Percentiles rank a stretch among this genome's conserved stretches.
These are phyloP conservation scores for Perccottus glenii DNA, from an alignment of 2,113 vertebrate species.

Conservation along the genomic window DNA sequence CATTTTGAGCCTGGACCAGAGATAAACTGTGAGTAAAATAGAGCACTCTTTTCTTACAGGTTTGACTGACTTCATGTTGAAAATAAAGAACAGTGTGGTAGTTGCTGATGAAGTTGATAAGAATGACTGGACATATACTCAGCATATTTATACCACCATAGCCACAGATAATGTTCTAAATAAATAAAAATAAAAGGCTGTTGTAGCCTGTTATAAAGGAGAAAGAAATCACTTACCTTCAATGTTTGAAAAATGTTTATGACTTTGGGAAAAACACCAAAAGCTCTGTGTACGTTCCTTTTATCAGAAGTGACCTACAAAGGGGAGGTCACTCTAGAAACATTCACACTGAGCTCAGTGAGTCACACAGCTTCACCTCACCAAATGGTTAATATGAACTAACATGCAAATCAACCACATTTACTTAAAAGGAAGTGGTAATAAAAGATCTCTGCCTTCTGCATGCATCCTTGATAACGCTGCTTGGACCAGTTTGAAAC, in stretches of 20 bases:
- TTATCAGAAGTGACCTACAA: background rate
- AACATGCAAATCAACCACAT: conserved; percentile 57
- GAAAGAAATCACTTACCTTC: background rate
- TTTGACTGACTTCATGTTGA: background rate
- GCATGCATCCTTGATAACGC: background rate
- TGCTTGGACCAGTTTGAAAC: no score
- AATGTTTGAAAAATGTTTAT: background rate
- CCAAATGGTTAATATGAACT: conserved; percentile 28
- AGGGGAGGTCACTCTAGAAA: conserved; percentile 2
- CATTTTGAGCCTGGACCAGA: conserved; percentile 31
- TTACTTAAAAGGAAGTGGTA: background rate
- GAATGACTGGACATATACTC: no score
- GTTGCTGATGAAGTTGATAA: no score
- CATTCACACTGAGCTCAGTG: background rate
- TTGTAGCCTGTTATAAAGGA: no score
- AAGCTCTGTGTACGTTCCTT: background rate
- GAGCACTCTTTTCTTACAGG: background rate
- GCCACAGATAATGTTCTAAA: no score
- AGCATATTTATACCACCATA: no score
- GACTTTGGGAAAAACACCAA: no score
- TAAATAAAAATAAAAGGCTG: no score
- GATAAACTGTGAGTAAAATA: background rate
- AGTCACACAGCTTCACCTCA: background rate
- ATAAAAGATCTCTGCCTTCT: background rate
- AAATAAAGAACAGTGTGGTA: no score